Evolutionary conservation across 53 echinoderm and acorn worm species (phyloP).

Genomic region (Holothuria scabra): DNA sequence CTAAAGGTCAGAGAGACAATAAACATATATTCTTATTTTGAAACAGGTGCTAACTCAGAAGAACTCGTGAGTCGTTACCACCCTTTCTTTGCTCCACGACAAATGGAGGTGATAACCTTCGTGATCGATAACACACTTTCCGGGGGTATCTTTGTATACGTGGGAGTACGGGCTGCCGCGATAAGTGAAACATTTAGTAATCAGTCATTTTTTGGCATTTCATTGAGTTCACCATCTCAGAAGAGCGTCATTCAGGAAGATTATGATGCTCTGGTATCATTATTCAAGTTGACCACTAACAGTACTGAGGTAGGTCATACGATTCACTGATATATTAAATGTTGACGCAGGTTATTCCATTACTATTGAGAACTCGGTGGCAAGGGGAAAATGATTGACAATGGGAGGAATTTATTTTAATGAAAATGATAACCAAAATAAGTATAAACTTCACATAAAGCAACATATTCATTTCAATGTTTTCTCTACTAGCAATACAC

Average conservation of each 20-base stretch:
- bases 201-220: neutral
- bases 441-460: too few relatives aligned
- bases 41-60: slow-evolving; percentile 2
- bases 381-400: too few relatives aligned
- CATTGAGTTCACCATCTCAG: neutral
- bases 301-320: slow-evolving; percentile 30
- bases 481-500: too few relatives aligned
- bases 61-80: slow-evolving; percentile 17
- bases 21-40: too few relatives aligned
- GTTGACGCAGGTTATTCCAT: too few relatives aligned
- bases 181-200: neutral
- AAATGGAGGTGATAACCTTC: neutral
- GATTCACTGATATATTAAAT: too few relatives aligned
- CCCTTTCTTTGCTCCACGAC: neutral
- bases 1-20: too few relatives aligned
- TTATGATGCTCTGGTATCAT: neutral
- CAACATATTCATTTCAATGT: too few relatives aligned
- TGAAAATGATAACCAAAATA: too few relatives aligned
- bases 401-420: too few relatives aligned
- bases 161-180: neutral
- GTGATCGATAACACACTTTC: slow-evolving; percentile 5
- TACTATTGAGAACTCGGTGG: too few relatives aligned
- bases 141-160: neutral
- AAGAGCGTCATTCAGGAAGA: too few relatives aligned
- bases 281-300: neutral